Conservation (phyloP, 2,797 vertebrate genomes). For the Megaceryle alcyon region DNA sequence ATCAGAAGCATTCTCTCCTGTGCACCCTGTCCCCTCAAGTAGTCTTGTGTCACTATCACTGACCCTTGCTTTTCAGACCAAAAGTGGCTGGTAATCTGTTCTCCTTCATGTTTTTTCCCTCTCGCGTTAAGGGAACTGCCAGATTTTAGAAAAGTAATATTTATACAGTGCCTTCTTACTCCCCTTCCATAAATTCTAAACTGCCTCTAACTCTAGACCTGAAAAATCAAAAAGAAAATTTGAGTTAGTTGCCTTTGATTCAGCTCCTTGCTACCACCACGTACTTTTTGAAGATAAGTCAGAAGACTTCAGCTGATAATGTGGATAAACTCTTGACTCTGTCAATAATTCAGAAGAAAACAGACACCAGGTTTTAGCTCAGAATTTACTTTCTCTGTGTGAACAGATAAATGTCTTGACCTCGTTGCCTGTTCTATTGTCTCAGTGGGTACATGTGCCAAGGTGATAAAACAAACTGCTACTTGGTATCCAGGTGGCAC, state of each 20-base stretch:
- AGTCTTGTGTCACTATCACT: not conserved
- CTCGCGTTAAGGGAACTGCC: not conserved
- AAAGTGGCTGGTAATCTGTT: not conserved
- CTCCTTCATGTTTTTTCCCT: not conserved
- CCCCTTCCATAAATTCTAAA: not conserved
- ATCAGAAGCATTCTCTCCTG: not conserved
- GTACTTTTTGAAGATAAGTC: not conserved
- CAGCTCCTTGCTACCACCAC: not conserved
- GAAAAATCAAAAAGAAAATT: not conserved
- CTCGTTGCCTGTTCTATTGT: constrained; percentile 26
- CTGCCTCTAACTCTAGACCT: not conserved
- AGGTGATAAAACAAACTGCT: constrained; percentile 62
- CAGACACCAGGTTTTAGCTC: not conserved
- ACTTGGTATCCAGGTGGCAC: constrained; percentile 37
- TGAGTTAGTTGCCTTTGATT: not conserved
- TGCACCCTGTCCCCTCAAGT: not conserved
- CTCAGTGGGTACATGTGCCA: constrained; percentile 15
- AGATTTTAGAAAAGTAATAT: not conserved
- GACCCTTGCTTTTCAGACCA: not conserved
- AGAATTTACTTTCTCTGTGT: constrained; percentile 32
- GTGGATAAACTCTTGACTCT: not conserved
- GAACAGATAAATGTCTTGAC: constrained; percentile 39
- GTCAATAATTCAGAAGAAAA: not conserved
- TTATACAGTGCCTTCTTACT: not conserved
- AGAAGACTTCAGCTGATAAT: not conserved